These are phyloP conservation scores for Luperina nickerlii DNA, from an alignment of 2,888 invertebrate species.

Conservation along the genomic window DNA sequence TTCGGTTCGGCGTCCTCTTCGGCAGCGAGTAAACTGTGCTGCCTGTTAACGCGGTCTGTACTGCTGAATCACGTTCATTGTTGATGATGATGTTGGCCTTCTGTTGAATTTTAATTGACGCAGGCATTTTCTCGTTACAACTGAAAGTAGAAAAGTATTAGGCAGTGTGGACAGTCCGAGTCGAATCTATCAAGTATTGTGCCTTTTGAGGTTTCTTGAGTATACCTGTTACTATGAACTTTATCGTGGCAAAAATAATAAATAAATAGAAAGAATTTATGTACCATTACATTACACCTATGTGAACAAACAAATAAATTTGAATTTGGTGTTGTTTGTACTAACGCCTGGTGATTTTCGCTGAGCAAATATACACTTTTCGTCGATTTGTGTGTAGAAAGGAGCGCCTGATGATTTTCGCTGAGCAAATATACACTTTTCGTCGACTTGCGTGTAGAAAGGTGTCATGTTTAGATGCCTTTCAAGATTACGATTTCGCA, in stretches of 20 bases:
- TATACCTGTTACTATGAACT: neutral
- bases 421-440: neutral
- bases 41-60: conserved; percentile 6
- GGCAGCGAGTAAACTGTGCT: conserved; percentile 18
- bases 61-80: neutral
- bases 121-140: conserved; percentile 14
- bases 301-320: neutral
- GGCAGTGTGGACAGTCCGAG: neutral
- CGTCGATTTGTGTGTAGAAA: neutral
- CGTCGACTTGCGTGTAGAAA: neutral
- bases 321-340: neutral
- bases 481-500: neutral
- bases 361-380: neutral
- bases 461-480: neutral
- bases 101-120: neutral
- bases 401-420: neutral
- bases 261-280: neutral
- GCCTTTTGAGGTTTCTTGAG: neutral
- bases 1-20: neutral
- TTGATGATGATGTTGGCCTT: neutral
- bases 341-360: neutral
- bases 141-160: conserved; percentile 16
- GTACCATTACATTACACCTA: neutral
- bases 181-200: neutral
- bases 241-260: neutral